Base-by-base conservation (phyloP, 2,797 vertebrate species). In the Octomys mimax region DNA sequence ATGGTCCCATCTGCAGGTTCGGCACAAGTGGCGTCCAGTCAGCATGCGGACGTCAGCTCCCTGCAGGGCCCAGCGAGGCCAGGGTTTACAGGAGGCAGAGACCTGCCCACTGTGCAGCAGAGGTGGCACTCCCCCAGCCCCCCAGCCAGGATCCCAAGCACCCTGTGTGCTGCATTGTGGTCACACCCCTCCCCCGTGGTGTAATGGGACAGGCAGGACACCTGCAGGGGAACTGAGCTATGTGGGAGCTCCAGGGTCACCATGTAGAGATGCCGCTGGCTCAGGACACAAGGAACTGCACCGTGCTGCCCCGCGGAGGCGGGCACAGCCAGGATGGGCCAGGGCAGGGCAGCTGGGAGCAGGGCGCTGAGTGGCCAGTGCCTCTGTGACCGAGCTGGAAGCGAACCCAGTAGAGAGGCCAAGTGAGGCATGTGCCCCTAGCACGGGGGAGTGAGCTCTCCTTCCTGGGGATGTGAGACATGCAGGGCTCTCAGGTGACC, bases 111-210 rank as follows among this genome's bases (percentile, higher is more conserved):
- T 18, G 14, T 16, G 18, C 66, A 68, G 66, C 16, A 12, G 6
- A 5, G n/a, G 7, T 1, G 6, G 16, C 66, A 68, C 6, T 12
- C 14, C 66, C 4, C 33, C 4, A 42, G 42, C 16, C 13, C 16
- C 16, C 2, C 66, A 2, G 1, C 16, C 33, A 68, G 0, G 6
- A 68, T 33, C 66, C 33, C 33, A 68, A 4, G 1, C 1, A 3
- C 62, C 62, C 62, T 10, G 10, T 31, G 62, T 28, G 62, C 11
- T 28, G 28, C 12, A 26, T 28, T 31, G 26, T 19, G 33, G 6
- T n/a, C 64, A 16, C 33, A 2, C 0, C 33, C 31, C 64, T 18
- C 13, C 31, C 5, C 31, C 13, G 0, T n/a, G 33, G 33, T 54
- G 13, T 6, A 68, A 33, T 68, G 16, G 6, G 66, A 68, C 16